phyloP scores from a whole-genome alignment of 2,797 vertebrate species.

The Phyllotis vaccarum region DNA sequence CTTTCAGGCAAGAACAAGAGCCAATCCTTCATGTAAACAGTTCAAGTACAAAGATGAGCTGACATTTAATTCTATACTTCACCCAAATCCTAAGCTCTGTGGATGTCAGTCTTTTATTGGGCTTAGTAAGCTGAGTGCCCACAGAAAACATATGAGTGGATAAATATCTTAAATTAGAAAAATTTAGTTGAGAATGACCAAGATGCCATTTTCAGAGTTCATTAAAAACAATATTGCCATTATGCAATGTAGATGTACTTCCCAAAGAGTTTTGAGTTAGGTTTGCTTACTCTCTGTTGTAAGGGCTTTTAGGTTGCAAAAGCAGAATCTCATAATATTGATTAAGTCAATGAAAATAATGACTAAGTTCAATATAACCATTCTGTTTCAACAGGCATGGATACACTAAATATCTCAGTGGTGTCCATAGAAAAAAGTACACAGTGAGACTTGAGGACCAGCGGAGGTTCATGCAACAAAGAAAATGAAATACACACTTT shows the following conservation, averaged over 20 bases:
- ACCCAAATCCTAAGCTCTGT: neutral
- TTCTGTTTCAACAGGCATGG: neutral
- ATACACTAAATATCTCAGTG: neutral
- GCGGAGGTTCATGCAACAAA: neutral
- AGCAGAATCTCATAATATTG: neutral
- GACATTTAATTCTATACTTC: neutral
- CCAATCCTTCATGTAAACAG: neutral
- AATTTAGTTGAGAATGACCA: neutral
- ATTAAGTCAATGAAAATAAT: slow-evolving; percentile 37
- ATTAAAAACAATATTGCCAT: slow-evolving; percentile 24
- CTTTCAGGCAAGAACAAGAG: neutral
- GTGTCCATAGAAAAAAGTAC: neutral
- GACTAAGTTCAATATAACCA: neutral
- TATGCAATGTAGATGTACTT: neutral
- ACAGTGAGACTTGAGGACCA: neutral
- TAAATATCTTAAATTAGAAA: neutral
- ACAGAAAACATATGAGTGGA: neutral
- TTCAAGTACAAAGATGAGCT: neutral
- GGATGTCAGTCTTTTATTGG: neutral
- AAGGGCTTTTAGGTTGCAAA: neutral
- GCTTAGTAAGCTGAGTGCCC: neutral
- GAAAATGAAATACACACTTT: neutral
- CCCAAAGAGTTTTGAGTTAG: neutral
- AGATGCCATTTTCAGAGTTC: neutral
- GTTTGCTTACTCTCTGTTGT: neutral